These are phyloP conservation scores for Melitaea athalia DNA, from an alignment of 2,888 invertebrate genomes.

Conservation along the genomic window DNA sequence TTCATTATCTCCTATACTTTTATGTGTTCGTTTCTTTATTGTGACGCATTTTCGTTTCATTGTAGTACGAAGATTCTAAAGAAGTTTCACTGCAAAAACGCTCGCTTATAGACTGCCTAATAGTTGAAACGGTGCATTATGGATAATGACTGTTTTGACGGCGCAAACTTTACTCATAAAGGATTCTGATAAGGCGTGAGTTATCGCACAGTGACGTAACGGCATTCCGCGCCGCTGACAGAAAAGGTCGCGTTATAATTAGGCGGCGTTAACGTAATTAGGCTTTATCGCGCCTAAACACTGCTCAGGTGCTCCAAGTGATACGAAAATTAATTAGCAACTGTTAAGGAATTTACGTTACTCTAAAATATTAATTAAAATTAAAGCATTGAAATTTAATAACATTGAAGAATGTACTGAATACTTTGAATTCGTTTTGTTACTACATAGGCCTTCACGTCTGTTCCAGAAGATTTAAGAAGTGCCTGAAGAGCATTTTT, in stretches of 20 bases:
- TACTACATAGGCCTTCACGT: no score
- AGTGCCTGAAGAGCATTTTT: no score
- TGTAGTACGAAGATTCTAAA: no score
- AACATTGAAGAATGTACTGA: no score
- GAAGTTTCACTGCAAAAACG: not conserved
- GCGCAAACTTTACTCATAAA: slow-evolving; percentile 55
- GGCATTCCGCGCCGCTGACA: slow-evolving; percentile 44
- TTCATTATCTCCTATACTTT: no score
- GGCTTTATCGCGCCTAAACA: slow-evolving; percentile 37
- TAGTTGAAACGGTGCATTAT: slow-evolving; percentile 42
- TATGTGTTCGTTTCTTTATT: no score
- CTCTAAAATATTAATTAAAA: not conserved
- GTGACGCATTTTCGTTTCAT: no score
- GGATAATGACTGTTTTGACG: slow-evolving; percentile 44
- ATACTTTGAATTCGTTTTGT: not conserved
- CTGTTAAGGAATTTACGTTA: not conserved
- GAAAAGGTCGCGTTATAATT: slow-evolving; percentile 44
- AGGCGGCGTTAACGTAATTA: slow-evolving; percentile 41
- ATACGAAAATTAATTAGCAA: not conserved
- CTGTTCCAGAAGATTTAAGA: no score
- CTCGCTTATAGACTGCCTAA: slow-evolving; percentile 32
- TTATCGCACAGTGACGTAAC: slow-evolving; percentile 54
- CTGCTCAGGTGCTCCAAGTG: slow-evolving; percentile 5
- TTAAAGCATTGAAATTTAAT: not conserved
- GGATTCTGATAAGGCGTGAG: slow-evolving; percentile 56